Evolutionary conservation across 2,113 vertebrate genomes (phyloP), one percentile per base, ranked within the genome.

Genomic region (Rhizomys pruinosus): DNA sequence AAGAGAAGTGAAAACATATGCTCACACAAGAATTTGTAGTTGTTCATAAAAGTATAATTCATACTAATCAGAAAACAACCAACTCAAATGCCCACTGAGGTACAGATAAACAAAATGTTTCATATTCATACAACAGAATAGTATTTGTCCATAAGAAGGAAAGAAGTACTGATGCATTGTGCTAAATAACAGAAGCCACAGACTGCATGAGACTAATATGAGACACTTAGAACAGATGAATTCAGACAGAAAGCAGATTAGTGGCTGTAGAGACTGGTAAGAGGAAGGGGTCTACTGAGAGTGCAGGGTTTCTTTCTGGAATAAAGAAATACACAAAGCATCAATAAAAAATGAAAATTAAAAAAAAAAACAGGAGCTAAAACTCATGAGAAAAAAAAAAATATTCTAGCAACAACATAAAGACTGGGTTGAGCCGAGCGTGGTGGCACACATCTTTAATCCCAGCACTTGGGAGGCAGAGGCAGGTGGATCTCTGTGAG

Each of bases 121-220:
- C 7, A 42, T 71, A 66, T 4, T 19, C 34, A 87, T 39, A 63
- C 17, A 89, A 68, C 19, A 22, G 23, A 94, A 91, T 72, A 37
- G 39, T 76, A 94, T 27, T 72, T 64, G 92, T 59, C n/a, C 68
- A 85, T 61, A 81, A 81, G 94, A 82, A 92, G n/a, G 39, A 79
- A 69, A 20, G 15, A 91, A 73, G 47, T 34, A 78, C 23, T 52
- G 29, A 55, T 9, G 82, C 22, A 76, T 44, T 95, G 44, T 23
- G 32, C 77, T 80, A 91, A 57, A 59, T 76, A 42, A 80, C 89
- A 82, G 90, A 93, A 95, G 44, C 25, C 84, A 89, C n/a, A 61
- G 19, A 57, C 25, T 55, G 5, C 59, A 79, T 57, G 73, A 84
- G 68, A 59, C 37, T 76, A 63, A 55, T 4, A 85, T 66, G 34